A percentile compares a stretch with the other conserved stretches of the same genome.
Evolutionary conservation across 2,113 vertebrate species (phyloP).

Genomic region (Forbesichthys papilliferus): DNA sequence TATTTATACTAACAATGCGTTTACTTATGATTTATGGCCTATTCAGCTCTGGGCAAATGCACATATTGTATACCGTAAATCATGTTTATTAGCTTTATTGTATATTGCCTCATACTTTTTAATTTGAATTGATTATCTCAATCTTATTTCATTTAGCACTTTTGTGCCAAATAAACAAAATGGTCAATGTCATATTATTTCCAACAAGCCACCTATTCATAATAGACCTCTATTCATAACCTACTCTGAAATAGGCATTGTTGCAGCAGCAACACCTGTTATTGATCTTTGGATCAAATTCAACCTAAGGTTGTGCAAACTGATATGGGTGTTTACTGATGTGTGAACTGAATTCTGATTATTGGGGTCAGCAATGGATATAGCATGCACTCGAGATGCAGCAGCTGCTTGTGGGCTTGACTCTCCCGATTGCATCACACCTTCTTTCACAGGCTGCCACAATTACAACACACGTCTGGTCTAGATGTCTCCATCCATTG

Average conservation of each 20-base stretch:
- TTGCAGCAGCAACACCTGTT: conserved; percentile 69
- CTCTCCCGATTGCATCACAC: conserved; percentile 85
- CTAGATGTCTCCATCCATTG: too few relatives aligned
- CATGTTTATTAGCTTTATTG: too few relatives aligned
- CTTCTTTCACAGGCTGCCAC: conserved; percentile 77
- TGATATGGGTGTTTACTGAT: conserved; percentile 75
- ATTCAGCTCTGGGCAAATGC: too few relatives aligned
- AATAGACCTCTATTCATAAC: conserved; percentile 75
- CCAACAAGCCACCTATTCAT: neutral
- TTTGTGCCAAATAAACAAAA: too few relatives aligned
- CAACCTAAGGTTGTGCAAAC: neutral
- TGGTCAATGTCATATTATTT: too few relatives aligned
- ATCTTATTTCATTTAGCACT: too few relatives aligned
- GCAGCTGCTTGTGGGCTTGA: conserved; percentile 75
- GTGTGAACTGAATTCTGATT: conserved; percentile 96
- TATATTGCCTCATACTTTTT: too few relatives aligned
- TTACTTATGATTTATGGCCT: too few relatives aligned
- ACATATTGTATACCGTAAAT: too few relatives aligned
- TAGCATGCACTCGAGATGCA: conserved; percentile 77
- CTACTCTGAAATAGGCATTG: conserved; percentile 80
- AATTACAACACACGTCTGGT: conserved; percentile 86
- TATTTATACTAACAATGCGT: too few relatives aligned
- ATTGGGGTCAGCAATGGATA: conserved; percentile 81
- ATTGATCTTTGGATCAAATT: too few relatives aligned
- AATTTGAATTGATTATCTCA: too few relatives aligned